Evolutionary conservation across 2,888 invertebrate genomes (phyloP).

Genomic region (Megalurothrips usitatus): DNA sequence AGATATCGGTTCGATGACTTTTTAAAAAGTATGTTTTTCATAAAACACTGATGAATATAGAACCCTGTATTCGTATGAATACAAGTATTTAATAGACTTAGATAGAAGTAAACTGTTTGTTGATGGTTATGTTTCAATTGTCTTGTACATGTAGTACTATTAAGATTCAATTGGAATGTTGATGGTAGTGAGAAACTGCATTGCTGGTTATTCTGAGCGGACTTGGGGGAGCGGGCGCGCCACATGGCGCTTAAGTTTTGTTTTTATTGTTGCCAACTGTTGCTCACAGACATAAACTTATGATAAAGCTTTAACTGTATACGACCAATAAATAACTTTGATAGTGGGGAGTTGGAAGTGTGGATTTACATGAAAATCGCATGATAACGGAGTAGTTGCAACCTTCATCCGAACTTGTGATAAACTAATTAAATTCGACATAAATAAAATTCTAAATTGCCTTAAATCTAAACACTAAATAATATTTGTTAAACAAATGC

Average conservation of each 20-base stretch:
- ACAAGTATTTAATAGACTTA: constrained; percentile 24
- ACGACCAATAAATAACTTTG: constrained; percentile 9
- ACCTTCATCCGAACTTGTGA: background rate
- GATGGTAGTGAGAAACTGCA: constrained; percentile 24
- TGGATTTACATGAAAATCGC: background rate
- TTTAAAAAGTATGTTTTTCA: constrained; percentile 38
- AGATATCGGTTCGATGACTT: constrained; percentile 36
- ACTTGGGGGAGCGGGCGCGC: constrained; percentile 22
- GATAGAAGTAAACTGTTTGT: constrained; percentile 25
- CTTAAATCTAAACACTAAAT: background rate
- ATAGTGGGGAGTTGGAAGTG: background rate
- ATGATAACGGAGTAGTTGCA: background rate
- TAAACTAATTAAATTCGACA: constrained; percentile 9
- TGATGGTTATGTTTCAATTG: constrained; percentile 22
- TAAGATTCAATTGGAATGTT: constrained; percentile 21
- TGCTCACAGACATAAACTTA: constrained; percentile 25
- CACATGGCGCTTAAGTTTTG: constrained; percentile 14
- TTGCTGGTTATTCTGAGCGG: constrained; percentile 19
- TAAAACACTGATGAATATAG: constrained; percentile 32
- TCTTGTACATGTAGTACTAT: constrained; percentile 10
- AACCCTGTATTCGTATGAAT: constrained; percentile 28
- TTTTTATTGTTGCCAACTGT: constrained; percentile 13
- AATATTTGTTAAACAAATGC: background rate
- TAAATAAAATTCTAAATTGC: constrained; percentile 1
- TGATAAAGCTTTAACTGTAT: constrained; percentile 21